These are phyloP conservation scores for Graptemys geographica DNA, from an alignment of 2,797 vertebrate species.

Conservation along the genomic window DNA sequence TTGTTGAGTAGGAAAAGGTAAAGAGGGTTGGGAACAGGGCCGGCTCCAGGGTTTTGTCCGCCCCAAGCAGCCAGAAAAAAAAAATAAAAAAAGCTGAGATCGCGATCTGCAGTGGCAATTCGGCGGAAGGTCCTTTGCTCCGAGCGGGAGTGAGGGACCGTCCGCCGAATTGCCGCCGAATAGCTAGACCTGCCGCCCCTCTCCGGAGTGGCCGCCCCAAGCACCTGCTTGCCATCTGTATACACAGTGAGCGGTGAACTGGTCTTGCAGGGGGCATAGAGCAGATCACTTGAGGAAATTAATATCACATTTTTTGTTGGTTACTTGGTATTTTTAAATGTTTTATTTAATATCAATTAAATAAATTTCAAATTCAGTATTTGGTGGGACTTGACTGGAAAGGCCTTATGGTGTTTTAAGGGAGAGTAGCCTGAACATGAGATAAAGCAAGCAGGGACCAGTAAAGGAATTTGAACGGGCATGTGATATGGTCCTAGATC, in stretches of 20 bases:
- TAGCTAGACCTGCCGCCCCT: too few species aligned
- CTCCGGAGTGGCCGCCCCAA: too few species aligned
- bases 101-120: too few species aligned
- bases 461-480: neutral
- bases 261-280: neutral
- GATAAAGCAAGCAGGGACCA: neutral
- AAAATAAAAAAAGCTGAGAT: too few species aligned
- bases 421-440: neutral
- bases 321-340: neutral
- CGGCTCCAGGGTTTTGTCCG: too few species aligned
- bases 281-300: neutral
- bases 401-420: neutral
- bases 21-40: fast-evolving
- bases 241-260: fast-evolving
- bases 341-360: neutral
- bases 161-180: too few species aligned
- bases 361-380: neutral
- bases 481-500: neutral
- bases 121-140: too few species aligned
- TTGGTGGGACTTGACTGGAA: neutral
- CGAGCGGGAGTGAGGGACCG: too few species aligned
- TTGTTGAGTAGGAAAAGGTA: neutral
- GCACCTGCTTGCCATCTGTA: neutral
- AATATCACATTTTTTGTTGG: neutral
- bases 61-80: too few species aligned